Evolutionary conservation across 2,888 invertebrate species (phyloP).

Genomic region (Masnerella sp.): DNA sequence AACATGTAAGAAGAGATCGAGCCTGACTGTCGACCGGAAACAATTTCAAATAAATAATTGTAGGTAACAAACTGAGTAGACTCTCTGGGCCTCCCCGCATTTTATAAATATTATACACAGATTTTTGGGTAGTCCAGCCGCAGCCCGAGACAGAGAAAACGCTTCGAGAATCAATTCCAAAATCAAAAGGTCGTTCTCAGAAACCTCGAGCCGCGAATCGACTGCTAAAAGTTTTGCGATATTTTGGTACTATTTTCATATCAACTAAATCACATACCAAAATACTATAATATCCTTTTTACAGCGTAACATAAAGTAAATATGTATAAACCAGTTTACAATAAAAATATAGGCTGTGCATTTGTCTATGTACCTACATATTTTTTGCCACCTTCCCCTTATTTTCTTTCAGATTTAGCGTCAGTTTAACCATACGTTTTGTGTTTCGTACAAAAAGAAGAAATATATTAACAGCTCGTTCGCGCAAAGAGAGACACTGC

Average conservation of each 20-base stretch:
- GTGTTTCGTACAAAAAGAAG: constrained; percentile 62
- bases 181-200: too few relatives aligned
- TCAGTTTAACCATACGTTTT: constrained; percentile 11
- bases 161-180: too few relatives aligned
- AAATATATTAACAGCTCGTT: constrained; percentile 49
- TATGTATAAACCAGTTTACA: constrained; percentile 69
- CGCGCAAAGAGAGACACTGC: constrained; percentile 51
- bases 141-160: too few relatives aligned
- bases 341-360: constrained; percentile 71
- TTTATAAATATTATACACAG: too few relatives aligned
- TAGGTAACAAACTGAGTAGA: too few relatives aligned
- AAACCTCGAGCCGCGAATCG: constrained; percentile 39
- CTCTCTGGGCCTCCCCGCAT: too few relatives aligned
- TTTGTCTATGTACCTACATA: constrained; percentile 64
- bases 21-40: too few relatives aligned
- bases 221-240: constrained; percentile 36
- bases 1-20: too few relatives aligned
- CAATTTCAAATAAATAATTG: too few relatives aligned
- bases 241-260: constrained; percentile 42
- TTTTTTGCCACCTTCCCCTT: constrained; percentile 9
- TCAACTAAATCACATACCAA: constrained; percentile 71
- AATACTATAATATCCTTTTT: constrained; percentile 66
- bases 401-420: background rate
- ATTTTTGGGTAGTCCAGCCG: too few relatives aligned
- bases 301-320: constrained; percentile 71